Percentiles rank a stretch among this genome's conserved stretches.
phyloP scores from a whole-genome alignment of 1,140 invertebrate species.

The Drosophila guanche region DNA sequence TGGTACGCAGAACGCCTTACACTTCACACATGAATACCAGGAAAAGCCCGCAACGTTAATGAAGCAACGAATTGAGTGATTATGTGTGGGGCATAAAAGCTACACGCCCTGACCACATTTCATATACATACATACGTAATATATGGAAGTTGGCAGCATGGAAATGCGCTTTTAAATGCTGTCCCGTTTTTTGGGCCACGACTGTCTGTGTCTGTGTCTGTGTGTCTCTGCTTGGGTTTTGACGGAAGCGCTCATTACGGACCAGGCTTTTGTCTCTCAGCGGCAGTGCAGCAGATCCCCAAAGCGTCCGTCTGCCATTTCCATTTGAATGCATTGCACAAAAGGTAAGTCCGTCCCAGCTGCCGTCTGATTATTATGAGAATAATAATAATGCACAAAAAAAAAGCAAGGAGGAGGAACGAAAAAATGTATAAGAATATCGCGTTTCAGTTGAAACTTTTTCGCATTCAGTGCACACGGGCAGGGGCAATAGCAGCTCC shows the following conservation, averaged over 20 bases:
- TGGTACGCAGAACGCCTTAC: conserved; percentile 41
- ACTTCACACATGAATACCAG: conserved; percentile 42
- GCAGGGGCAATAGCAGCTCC: conserved; percentile 9
- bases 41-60: conserved; percentile 45
- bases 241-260: conserved; percentile 70
- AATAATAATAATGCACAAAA: conserved; percentile 36
- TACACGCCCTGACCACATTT: conserved; percentile 16
- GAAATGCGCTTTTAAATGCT: conserved; percentile 63
- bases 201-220: neutral
- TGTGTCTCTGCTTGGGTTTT: conserved; percentile 32
- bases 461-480: conserved; percentile 81
- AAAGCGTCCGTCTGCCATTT: conserved; percentile 25
- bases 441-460: conserved; percentile 67
- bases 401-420: neutral
- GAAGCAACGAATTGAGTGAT: conserved; percentile 70
- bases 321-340: conserved; percentile 48
- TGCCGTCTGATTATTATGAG: conserved; percentile 25
- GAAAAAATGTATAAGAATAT: conserved; percentile 57
- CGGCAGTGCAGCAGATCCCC: conserved; percentile 41
- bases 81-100: conserved; percentile 38
- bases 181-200: conserved; percentile 21
- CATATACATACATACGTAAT: neutral
- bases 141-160: conserved; percentile 20
- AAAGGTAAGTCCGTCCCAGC: conserved; percentile 46
- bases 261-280: conserved; percentile 31